Percentiles rank a stretch among this genome's conserved stretches.
phyloP scores from a whole-genome alignment of 2,888 invertebrate species.

The Dasysyrphus albostriatus region DNA sequence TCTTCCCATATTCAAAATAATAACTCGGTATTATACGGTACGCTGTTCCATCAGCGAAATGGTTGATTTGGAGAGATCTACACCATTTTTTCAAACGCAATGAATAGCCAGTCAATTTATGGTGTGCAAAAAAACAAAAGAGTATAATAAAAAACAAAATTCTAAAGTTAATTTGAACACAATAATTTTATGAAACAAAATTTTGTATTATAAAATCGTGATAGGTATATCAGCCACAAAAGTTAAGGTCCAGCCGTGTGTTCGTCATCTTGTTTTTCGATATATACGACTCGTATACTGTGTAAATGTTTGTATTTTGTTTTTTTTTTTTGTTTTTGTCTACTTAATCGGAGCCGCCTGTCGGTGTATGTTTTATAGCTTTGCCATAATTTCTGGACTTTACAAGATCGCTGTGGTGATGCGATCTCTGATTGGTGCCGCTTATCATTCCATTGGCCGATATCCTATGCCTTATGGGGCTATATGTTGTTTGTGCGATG shows the following conservation, averaged over 20 bases:
- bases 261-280: conserved; percentile 42
- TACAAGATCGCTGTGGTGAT: conserved; percentile 68
- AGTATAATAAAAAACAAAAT: too few relatives aligned
- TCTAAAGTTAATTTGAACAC: too few relatives aligned
- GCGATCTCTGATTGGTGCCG: conserved; percentile 72
- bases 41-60: too few relatives aligned
- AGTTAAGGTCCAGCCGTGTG: conserved; percentile 38
- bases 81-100: too few relatives aligned
- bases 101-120: too few relatives aligned
- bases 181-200: too few relatives aligned
- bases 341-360: conserved; percentile 59
- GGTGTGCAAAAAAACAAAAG: too few relatives aligned
- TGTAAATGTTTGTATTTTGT: conserved; percentile 15
- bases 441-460: conserved; percentile 53
- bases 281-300: conserved; percentile 33
- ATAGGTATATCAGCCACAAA: not conserved
- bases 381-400: conserved; percentile 67
- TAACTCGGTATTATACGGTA: too few relatives aligned
- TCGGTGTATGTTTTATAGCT: conserved; percentile 68
- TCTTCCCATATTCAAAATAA: too few relatives aligned
- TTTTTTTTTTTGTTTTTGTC: not conserved
- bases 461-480: conserved; percentile 37
- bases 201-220: too few relatives aligned
- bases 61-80: too few relatives aligned
- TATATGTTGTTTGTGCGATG: conserved; percentile 9